phyloP scores from a whole-genome alignment of 2,888 invertebrate genomes.

The Phasia obesa region DNA sequence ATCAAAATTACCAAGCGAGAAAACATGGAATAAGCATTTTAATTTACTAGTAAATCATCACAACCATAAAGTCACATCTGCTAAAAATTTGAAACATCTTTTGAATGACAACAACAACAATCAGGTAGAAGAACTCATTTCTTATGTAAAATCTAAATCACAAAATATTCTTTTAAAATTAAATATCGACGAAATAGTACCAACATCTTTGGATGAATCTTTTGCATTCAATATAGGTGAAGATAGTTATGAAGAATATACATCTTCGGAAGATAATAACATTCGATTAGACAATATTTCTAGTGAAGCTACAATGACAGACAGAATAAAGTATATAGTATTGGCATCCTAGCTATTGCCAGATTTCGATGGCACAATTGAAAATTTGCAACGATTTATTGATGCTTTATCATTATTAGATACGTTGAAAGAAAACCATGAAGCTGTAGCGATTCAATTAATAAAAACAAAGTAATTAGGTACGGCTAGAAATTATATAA shows the following conservation, averaged over 20 bases:
- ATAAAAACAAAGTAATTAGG: not conserved
- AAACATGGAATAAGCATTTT: not conserved
- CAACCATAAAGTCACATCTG: not conserved
- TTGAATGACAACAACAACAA: not conserved
- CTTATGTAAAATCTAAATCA: not conserved
- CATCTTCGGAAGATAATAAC: not conserved
- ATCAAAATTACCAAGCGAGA: not conserved
- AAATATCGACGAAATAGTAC: not conserved
- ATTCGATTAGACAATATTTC: not conserved
- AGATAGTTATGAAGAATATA: not conserved
- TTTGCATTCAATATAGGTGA: not conserved
- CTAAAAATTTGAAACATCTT: not conserved
- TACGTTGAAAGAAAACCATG: not conserved
- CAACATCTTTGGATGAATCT: not conserved
- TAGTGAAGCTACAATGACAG: not conserved
- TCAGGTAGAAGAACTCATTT: not conserved
- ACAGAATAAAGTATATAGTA: not conserved
- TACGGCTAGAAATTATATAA: conserved; percentile 1
- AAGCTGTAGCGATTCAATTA: conserved; percentile 1
- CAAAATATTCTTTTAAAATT: not conserved
- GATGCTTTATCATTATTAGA: not conserved
- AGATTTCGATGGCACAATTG: conserved; percentile 5
- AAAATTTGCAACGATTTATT: conserved; percentile 23
- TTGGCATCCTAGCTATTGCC: not conserved
- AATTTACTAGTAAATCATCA: not conserved